Conservation (phyloP, 2,113 vertebrate species). For the Cathartes aura region DNA sequence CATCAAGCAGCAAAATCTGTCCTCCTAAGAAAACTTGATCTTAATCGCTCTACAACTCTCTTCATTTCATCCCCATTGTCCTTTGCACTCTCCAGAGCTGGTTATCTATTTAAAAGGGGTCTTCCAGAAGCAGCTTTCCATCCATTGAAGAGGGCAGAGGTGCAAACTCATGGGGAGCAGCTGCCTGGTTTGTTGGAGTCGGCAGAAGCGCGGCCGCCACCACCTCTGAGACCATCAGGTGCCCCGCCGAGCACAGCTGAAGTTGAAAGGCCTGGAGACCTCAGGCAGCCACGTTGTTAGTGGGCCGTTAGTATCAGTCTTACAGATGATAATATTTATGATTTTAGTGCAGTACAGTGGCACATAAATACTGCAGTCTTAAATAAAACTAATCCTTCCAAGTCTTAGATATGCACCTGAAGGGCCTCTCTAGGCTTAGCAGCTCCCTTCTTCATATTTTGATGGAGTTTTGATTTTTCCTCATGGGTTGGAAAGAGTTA, state of each 20-base stretch:
- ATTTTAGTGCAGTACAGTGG: background rate
- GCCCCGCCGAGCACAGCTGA: background rate
- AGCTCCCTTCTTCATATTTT: background rate
- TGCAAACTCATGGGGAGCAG: background rate
- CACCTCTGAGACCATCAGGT: background rate
- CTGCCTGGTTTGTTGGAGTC: background rate
- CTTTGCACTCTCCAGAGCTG: background rate
- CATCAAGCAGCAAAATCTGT: background rate
- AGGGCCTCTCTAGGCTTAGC: background rate
- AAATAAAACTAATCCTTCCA: background rate
- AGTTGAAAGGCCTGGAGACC: background rate
- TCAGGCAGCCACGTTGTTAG: background rate
- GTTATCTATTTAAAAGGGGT: background rate
- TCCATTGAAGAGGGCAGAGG: background rate
- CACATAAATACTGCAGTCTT: background rate
- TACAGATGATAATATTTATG: background rate
- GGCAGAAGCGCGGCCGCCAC: fast-evolving
- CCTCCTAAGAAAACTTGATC: background rate
- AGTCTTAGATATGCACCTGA: background rate
- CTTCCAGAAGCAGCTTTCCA: background rate
- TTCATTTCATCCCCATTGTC: background rate
- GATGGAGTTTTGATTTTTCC: background rate
- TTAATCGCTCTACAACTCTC: background rate
- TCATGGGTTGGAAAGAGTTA: background rate
- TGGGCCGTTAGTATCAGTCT: background rate